These are phyloP conservation scores for Epinotia ramella DNA, from an alignment of 2,888 invertebrate species.

Conservation along the genomic window DNA sequence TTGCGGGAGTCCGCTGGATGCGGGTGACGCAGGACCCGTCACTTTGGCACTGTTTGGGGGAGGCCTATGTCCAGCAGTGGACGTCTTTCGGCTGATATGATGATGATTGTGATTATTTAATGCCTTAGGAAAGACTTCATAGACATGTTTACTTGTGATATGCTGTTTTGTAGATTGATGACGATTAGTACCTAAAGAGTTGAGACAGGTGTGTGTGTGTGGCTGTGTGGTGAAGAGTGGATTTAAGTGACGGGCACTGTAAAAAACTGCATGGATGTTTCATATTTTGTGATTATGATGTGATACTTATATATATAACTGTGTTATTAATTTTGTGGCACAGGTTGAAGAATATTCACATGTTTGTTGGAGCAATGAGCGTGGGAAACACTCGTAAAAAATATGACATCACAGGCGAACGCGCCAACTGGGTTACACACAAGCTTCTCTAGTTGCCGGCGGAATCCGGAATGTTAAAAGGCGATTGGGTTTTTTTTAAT, in stretches of 20 bases:
- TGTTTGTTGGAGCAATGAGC: conserved; percentile 37
- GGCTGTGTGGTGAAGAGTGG: neutral
- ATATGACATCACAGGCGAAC: conserved; percentile 49
- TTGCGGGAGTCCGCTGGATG: too few relatives aligned
- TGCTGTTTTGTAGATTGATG: neutral
- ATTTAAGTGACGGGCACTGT: neutral
- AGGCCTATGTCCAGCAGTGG: too few relatives aligned
- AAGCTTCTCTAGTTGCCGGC: conserved; percentile 26
- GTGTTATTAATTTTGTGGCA: neutral
- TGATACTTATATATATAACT: neutral
- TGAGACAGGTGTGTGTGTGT: neutral
- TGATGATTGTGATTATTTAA: too few relatives aligned
- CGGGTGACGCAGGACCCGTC: too few relatives aligned
- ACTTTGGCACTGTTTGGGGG: too few relatives aligned
- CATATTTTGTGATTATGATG: neutral
- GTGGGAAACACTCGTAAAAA: conserved; percentile 45
- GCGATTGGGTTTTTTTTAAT: neutral
- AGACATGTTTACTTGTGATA: neutral
- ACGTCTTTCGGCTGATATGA: too few relatives aligned
- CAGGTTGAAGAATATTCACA: conserved; percentile 18
- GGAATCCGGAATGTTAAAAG: conserved; percentile 6
- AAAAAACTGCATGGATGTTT: neutral
- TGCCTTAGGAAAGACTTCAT: too few relatives aligned
- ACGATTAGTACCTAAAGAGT: neutral
- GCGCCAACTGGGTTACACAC: conserved; percentile 68